phyloP scores from a whole-genome alignment of 2,113 vertebrate genomes.

The Elaphurus davidianus region DNA sequence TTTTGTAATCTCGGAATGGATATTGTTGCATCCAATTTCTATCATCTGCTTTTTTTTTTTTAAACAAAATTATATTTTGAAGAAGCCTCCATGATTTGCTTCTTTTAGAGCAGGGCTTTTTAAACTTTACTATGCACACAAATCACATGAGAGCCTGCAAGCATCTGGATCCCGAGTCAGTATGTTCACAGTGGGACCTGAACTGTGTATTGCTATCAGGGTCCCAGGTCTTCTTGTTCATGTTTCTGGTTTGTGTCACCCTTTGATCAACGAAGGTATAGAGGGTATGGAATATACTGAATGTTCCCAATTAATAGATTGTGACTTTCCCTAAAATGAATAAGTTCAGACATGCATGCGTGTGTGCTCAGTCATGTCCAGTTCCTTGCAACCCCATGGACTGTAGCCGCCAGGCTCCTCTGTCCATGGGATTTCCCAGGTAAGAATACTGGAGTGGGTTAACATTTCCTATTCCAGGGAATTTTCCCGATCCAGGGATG shows the following conservation, averaged over 20 bases:
- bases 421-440: background rate
- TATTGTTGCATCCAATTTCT: background rate
- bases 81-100: background rate
- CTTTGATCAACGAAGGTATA: background rate
- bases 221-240: background rate
- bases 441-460: background rate
- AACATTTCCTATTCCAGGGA: background rate
- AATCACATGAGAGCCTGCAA: background rate
- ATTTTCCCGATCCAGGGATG: background rate
- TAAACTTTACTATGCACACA: background rate
- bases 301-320: background rate
- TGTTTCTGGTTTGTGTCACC: background rate
- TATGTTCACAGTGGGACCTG: background rate
- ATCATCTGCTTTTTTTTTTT: background rate
- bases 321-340: background rate
- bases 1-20: background rate
- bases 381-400: background rate
- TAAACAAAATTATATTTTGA: background rate
- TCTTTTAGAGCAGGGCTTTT: background rate
- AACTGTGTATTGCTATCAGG: background rate
- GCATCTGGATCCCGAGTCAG: background rate
- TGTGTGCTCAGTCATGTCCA: background rate
- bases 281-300: background rate
- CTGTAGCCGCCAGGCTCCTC: background rate
- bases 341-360: background rate